Evolutionary conservation across 2,113 vertebrate species (phyloP).

Genomic region (Axis porcinus): DNA sequence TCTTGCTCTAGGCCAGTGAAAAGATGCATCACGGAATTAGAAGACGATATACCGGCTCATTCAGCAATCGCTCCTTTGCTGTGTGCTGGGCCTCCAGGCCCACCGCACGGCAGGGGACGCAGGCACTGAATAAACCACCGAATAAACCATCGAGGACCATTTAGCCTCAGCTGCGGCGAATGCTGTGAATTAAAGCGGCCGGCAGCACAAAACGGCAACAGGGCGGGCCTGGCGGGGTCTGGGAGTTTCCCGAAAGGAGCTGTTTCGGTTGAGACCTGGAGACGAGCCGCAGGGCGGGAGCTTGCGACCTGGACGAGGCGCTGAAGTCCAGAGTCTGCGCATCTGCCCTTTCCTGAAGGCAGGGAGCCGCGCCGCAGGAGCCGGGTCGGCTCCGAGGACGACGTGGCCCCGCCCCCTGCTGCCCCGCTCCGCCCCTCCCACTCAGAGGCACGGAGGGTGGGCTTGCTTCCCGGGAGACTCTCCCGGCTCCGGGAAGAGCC

Average conservation of each 20-base stretch:
- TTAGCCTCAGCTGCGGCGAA: neutral
- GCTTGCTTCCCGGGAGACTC: neutral
- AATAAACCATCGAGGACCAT: neutral
- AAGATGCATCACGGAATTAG: neutral
- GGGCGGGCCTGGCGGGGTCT: neutral
- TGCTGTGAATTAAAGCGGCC: neutral
- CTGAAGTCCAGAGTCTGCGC: neutral
- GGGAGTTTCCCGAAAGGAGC: neutral
- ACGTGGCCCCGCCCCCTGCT: neutral
- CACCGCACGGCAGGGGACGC: neutral
- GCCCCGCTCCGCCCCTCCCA: neutral
- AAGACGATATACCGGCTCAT: neutral
- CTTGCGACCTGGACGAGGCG: neutral
- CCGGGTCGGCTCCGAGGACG: accelerated
- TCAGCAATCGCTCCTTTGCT: neutral
- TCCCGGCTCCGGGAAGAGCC: neutral
- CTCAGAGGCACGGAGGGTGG: neutral
- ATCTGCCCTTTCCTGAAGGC: accelerated
- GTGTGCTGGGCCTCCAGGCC: neutral
- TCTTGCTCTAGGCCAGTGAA: neutral
- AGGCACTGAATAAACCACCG: neutral
- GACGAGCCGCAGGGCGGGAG: neutral
- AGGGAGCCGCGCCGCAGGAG: neutral
- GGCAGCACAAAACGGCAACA: neutral
- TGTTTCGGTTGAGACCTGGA: neutral